phyloP scores from a whole-genome alignment of 2,113 vertebrate genomes.

The Peromyscus leucopus region DNA sequence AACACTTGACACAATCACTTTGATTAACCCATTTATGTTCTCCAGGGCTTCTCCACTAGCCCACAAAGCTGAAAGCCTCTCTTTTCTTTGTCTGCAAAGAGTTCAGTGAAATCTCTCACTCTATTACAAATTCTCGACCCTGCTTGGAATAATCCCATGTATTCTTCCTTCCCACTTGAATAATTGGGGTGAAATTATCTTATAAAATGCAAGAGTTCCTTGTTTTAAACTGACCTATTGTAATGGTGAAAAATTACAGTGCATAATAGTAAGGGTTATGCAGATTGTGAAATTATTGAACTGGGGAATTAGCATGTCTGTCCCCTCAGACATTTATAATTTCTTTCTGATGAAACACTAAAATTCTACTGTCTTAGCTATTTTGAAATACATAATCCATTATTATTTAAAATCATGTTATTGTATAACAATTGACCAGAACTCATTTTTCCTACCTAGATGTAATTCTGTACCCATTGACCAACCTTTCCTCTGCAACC shows the following conservation, averaged over 20 bases:
- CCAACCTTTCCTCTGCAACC: not conserved
- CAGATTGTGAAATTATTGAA: not conserved
- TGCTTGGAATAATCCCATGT: not conserved
- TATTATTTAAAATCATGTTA: not conserved
- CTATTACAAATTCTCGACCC: not conserved
- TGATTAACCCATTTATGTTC: not conserved
- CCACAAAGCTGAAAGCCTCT: fast-evolving
- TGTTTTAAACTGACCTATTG: not conserved
- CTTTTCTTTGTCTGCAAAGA: not conserved
- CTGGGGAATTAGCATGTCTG: too few species aligned
- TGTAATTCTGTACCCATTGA: not conserved
- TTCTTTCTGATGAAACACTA: not conserved
- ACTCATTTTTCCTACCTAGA: not conserved
- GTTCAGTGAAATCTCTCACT: not conserved
- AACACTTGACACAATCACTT: not conserved
- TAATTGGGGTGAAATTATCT: not conserved
- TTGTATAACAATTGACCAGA: not conserved
- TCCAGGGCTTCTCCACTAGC: not conserved
- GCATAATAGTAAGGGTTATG: not conserved
- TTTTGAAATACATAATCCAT: not conserved
- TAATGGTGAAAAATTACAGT: not conserved
- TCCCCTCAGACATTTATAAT: not conserved
- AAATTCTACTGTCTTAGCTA: not conserved
- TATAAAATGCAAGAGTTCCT: not conserved
- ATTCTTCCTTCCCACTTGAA: not conserved